Percentiles rank a stretch among this genome's conserved stretches.
phyloP scores from a whole-genome alignment of 2,113 vertebrate species.

The Chaetodon auriga region DNA sequence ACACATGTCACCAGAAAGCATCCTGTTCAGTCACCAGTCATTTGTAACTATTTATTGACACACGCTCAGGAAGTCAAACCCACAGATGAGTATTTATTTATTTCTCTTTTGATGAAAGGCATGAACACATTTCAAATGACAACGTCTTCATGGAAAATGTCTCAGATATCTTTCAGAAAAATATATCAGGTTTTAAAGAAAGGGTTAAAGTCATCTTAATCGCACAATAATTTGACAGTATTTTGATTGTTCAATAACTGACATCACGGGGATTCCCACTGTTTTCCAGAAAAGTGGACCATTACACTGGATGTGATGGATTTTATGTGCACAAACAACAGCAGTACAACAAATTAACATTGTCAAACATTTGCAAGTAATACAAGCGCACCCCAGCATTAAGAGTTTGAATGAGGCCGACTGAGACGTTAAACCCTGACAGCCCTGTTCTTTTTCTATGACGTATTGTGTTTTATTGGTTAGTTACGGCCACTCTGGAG shows the following conservation, averaged over 20 bases:
- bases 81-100: conserved; percentile 30
- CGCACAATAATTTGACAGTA: background rate
- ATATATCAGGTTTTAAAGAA: too few species aligned
- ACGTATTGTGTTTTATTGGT: background rate
- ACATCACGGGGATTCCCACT: background rate
- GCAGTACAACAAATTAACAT: background rate
- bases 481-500: conserved; percentile 12
- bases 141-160: too few species aligned
- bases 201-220: background rate
- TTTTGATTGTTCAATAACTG: background rate
- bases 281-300: background rate
- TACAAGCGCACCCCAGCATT: background rate
- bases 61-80: conserved; percentile 58
- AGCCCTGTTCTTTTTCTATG: background rate
- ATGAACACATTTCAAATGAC: too few species aligned
- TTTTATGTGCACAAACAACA: background rate
- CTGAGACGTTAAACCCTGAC: background rate
- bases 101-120: background rate
- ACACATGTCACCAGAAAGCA: conserved; percentile 77
- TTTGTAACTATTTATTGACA: conserved; percentile 69
- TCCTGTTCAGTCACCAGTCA: conserved; percentile 74
- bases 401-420: background rate
- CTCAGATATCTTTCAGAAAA: background rate
- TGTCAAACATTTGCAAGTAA: background rate
- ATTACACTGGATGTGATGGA: background rate